These are phyloP conservation scores for Hystrix cristata DNA, from an alignment of 2,113 vertebrate genomes.

Conservation along the genomic window DNA sequence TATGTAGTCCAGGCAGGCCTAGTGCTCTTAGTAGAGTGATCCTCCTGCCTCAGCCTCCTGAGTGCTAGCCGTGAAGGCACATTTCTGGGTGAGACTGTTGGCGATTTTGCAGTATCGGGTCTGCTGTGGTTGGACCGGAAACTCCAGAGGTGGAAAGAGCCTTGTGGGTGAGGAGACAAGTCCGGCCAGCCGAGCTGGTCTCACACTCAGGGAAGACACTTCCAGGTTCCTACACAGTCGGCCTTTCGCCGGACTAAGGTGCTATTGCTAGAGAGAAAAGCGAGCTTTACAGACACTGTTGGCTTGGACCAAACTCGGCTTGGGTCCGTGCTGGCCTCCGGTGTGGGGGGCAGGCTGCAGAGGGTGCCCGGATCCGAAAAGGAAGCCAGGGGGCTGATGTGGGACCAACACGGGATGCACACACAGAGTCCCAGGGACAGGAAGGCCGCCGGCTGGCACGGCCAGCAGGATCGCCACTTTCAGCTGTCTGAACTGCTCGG, in stretches of 20 bases:
- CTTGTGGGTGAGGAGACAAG: neutral
- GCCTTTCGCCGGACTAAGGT: neutral
- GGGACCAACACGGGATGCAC: neutral
- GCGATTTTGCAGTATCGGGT: neutral
- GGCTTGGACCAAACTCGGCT: conserved; percentile 3
- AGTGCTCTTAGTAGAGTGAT: neutral
- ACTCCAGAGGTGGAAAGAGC: neutral
- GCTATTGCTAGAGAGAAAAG: neutral
- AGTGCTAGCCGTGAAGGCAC: neutral
- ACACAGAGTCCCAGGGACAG: neutral
- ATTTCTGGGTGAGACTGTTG: neutral
- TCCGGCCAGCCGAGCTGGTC: neutral
- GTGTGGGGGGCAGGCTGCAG: neutral
- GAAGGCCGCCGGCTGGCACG: neutral
- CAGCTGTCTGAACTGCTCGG: conserved; percentile 3
- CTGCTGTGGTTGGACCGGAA: neutral
- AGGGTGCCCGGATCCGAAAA: neutral
- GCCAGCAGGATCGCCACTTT: neutral
- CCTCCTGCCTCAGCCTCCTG: neutral
- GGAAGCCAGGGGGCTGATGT: neutral
- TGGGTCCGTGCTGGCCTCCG: neutral
- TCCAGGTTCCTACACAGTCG: neutral
- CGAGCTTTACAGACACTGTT: neutral
- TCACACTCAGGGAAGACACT: neutral
- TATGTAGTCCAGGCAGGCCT: neutral